A percentile compares a stretch with the other conserved stretches of the same genome.
phyloP scores from a whole-genome alignment of 1,140 invertebrate genomes.

The Hermatobates lingyangjiaoensis region DNA sequence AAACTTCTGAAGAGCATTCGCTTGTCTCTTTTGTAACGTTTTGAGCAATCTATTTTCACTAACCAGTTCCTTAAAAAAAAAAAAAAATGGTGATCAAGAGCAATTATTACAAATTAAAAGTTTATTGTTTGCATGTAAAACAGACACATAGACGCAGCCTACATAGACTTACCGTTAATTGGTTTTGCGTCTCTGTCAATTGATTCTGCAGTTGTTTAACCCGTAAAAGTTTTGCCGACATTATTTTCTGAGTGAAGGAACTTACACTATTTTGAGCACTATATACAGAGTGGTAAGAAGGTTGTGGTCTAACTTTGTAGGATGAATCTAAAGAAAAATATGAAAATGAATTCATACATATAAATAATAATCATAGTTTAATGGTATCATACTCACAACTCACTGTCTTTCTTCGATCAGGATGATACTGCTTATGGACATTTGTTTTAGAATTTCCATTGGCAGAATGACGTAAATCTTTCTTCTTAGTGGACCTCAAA shows the following conservation, averaged over 20 bases:
- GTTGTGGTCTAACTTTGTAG: not conserved
- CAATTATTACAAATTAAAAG: not conserved
- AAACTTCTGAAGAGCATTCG: constrained; percentile 42
- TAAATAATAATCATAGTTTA: too few relatives aligned
- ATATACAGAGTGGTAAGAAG: not conserved
- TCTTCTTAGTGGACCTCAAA: too few relatives aligned
- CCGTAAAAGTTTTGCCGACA: constrained; percentile 52
- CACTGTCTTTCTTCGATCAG: too few relatives aligned
- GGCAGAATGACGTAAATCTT: too few relatives aligned
- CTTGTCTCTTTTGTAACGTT: constrained; percentile 53
- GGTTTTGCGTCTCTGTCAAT: constrained; percentile 53
- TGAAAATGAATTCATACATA: too few relatives aligned
- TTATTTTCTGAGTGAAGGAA: constrained; percentile 41
- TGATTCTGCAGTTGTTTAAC: constrained; percentile 59
- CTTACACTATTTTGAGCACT: constrained; percentile 18
- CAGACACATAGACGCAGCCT: not conserved
- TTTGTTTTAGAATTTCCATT: too few relatives aligned
- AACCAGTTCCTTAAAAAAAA: constrained; percentile 35
- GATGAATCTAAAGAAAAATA: too few relatives aligned
- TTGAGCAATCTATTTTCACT: constrained; percentile 53
- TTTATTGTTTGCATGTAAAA: not conserved
- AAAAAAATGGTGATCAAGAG: constrained; percentile 3
- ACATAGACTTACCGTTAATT: constrained; percentile 37
- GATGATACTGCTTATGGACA: too few relatives aligned
- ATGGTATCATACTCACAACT: too few relatives aligned